phyloP scores from a whole-genome alignment of 1,140 invertebrate species.

The Oryctes rhinoceros region DNA sequence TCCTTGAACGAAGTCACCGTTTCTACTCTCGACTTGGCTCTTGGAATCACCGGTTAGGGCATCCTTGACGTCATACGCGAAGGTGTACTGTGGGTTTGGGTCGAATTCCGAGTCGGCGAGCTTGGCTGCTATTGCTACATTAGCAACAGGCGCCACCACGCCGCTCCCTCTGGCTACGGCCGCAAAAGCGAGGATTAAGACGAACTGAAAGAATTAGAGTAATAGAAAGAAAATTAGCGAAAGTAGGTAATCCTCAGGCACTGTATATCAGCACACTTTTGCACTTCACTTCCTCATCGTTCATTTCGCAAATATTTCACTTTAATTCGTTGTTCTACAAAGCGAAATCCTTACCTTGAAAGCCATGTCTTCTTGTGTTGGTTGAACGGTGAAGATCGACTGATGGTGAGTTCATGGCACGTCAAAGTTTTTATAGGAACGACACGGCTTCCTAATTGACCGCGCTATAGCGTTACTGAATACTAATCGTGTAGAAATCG shows the following conservation, averaged over 20 bases:
- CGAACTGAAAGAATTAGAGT: slow-evolving; percentile 27
- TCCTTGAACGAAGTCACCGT: slow-evolving; percentile 70
- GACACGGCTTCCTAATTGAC: slow-evolving; percentile 20
- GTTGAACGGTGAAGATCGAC: slow-evolving; percentile 27
- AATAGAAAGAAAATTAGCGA: not conserved
- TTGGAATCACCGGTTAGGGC: slow-evolving; percentile 67
- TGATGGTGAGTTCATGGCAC: slow-evolving; percentile 19
- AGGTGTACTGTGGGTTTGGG: slow-evolving; percentile 64
- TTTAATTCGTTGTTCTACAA: not conserved
- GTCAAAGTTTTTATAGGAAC: slow-evolving; percentile 23
- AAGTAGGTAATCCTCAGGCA: not conserved
- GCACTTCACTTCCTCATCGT: slow-evolving; percentile 16
- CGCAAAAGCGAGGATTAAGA: slow-evolving; percentile 33
- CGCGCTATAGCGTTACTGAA: not conserved
- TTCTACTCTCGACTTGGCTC: slow-evolving; percentile 64
- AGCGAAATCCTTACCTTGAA: slow-evolving; percentile 34
- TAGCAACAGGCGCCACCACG: slow-evolving; percentile 43
- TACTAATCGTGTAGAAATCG: slow-evolving; percentile 40
- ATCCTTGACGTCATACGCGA: slow-evolving; percentile 67
- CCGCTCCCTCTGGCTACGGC: slow-evolving; percentile 25
- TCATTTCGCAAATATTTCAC: not conserved
- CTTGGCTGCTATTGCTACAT: slow-evolving; percentile 42
- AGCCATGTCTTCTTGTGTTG: slow-evolving; percentile 34
- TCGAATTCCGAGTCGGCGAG: slow-evolving; percentile 58
- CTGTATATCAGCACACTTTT: not conserved